phyloP scores from a whole-genome alignment of 2,113 vertebrate species.

The Formicarius rufipectus region DNA sequence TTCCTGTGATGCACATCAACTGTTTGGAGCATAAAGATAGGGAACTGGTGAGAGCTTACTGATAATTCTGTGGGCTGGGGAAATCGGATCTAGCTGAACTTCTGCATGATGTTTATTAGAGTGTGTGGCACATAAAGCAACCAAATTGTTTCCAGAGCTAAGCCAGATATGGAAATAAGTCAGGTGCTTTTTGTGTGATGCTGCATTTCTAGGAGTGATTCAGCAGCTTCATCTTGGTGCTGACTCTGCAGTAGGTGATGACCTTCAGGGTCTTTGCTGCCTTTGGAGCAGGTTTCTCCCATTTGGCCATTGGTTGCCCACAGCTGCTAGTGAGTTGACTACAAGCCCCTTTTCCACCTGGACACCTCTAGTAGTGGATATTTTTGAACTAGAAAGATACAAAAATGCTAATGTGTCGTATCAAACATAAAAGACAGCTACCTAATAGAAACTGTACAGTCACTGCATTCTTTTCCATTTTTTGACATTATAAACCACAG shows the following conservation, averaged over 20 bases:
- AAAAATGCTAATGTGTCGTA: neutral
- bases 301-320: neutral
- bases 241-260: neutral
- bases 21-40: neutral
- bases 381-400: neutral
- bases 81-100: neutral
- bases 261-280: neutral
- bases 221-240: neutral
- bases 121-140: neutral
- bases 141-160: neutral
- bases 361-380: rapidly evolving
- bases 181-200: neutral
- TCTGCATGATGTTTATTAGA: neutral
- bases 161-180: neutral
- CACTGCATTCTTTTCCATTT: neutral
- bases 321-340: rapidly evolving
- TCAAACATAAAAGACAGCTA: neutral
- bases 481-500: neutral
- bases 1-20: neutral
- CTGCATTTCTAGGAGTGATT: neutral
- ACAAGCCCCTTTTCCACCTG: neutral
- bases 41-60: neutral
- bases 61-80: neutral
- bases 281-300: neutral
- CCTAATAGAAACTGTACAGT: neutral